A percentile compares a stretch with the other conserved stretches of the same genome.
Evolutionary conservation across 30 jellyfish, hydroid and myxozoan species (phyloP).

Genomic region (Sanderia malayensis): DNA sequence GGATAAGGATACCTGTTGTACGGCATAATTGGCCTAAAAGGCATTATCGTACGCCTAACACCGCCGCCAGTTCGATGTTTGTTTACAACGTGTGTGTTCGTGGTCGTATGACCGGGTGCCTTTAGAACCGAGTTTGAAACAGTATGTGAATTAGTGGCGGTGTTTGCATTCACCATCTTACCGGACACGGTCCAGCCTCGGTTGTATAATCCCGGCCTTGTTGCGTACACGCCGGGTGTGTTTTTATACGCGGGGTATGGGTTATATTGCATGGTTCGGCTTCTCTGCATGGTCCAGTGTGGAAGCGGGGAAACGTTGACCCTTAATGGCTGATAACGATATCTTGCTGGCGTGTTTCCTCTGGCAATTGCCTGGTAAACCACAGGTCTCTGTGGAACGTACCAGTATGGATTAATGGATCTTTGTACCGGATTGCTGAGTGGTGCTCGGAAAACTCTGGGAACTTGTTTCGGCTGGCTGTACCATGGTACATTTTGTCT

Average conservation of each 20-base stretch:
- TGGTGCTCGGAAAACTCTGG: not conserved
- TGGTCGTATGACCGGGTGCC: conserved; percentile 60
- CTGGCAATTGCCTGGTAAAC: not conserved
- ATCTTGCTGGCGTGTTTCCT: not conserved
- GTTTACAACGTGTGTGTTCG: conserved; percentile 45
- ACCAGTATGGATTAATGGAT: not conserved
- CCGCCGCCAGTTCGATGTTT: conserved; percentile 63
- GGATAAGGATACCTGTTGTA: conserved; percentile 9
- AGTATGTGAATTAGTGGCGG: conserved; percentile 52
- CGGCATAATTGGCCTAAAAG: not conserved
- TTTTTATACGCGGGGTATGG: too few relatives aligned
- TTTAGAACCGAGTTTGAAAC: conserved; percentile 34
- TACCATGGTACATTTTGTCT: conserved; percentile 5
- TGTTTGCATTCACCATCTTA: conserved; percentile 41
- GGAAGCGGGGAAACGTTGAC: conserved; percentile 13
- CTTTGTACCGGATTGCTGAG: not conserved
- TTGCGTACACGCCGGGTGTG: too few relatives aligned
- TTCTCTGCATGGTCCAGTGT: conserved; percentile 18
- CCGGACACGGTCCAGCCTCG: conserved; percentile 44
- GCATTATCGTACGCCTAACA: conserved; percentile 12
- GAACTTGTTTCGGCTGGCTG: not conserved
- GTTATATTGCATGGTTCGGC: conserved; percentile 6
- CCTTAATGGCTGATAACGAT: conserved; percentile 15
- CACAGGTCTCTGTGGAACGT: not conserved
- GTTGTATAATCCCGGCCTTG: conserved; percentile 16